phyloP scores from a whole-genome alignment of 2,888 invertebrate genomes.

The Andrena camellia region DNA sequence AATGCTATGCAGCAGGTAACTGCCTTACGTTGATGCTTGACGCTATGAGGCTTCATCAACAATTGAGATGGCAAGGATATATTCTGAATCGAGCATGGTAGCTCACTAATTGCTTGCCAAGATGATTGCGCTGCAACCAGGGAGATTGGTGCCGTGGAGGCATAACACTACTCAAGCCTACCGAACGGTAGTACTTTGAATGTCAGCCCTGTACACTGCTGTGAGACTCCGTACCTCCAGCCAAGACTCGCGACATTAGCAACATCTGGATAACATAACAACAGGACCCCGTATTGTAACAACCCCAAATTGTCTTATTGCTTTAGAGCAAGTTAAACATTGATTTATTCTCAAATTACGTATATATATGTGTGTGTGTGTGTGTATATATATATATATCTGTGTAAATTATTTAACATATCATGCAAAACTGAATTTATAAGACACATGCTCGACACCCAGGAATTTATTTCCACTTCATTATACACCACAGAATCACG shows the following conservation, averaged over 20 bases:
- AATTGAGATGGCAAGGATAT: conserved; percentile 81
- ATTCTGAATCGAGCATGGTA: conserved; percentile 82
- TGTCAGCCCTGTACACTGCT: conserved; percentile 83
- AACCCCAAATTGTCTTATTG: conserved; percentile 70
- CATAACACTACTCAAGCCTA: conserved; percentile 84
- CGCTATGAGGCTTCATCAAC: conserved; percentile 84
- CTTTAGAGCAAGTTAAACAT: conserved; percentile 74
- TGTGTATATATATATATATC: conserved; percentile 42
- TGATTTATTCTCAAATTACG: conserved; percentile 55
- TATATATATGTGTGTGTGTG: too few species aligned
- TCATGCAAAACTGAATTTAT: conserved; percentile 69
- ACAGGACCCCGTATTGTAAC: conserved; percentile 76
- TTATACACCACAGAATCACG: conserved; percentile 21
- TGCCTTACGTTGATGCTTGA: conserved; percentile 82
- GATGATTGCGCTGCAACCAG: conserved; percentile 81
- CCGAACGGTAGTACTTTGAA: conserved; percentile 83
- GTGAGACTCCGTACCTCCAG: conserved; percentile 81
- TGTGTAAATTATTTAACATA: conserved; percentile 66
- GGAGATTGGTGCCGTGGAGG: conserved; percentile 81
- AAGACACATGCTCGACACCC: conserved; percentile 61
- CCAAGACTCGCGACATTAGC: conserved; percentile 82
- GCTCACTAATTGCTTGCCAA: conserved; percentile 81
- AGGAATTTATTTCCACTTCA: conserved; percentile 32
- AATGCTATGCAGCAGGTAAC: conserved; percentile 84
- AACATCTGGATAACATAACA: conserved; percentile 83